Conservation (phyloP, 2,888 invertebrate species). For the Nomada fucata region DNA sequence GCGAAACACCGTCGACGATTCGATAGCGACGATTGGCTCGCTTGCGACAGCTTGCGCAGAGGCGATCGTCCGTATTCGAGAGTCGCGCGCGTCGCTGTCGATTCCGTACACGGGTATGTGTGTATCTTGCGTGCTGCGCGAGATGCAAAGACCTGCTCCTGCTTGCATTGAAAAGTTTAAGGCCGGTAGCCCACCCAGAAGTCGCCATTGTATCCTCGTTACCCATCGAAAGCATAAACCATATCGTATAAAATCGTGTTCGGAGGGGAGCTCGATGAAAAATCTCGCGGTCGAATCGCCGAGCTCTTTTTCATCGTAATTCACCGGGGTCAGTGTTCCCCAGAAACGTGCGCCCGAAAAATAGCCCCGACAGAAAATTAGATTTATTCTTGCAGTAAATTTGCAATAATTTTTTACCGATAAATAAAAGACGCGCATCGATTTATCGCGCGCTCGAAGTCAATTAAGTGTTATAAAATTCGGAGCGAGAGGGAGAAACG, state of each 20-base stretch:
- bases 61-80: constrained; percentile 7
- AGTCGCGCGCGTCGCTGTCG: constrained; percentile 23
- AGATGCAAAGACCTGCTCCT: constrained; percentile 45
- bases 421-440: no score
- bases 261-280: constrained; percentile 17
- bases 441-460: no score
- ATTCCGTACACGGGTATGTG: constrained; percentile 27
- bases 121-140: constrained; percentile 19
- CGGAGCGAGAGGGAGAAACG: no score
- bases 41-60: constrained; percentile 9
- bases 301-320: constrained; percentile 15
- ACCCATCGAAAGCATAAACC: constrained; percentile 62
- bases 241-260: constrained; percentile 57
- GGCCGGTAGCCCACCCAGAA: constrained; percentile 65
- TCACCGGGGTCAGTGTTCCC: no score
- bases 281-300: not conserved
- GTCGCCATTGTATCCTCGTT: constrained; percentile 60
- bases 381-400: no score
- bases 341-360: no score
- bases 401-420: no score
- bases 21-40: constrained; percentile 5
- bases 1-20: not conserved
- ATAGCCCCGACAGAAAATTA: no score
- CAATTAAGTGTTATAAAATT: no score
- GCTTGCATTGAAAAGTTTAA: constrained; percentile 57